These are phyloP conservation scores for Florisuga fusca DNA, from an alignment of 2,797 vertebrate species.

Conservation along the genomic window DNA sequence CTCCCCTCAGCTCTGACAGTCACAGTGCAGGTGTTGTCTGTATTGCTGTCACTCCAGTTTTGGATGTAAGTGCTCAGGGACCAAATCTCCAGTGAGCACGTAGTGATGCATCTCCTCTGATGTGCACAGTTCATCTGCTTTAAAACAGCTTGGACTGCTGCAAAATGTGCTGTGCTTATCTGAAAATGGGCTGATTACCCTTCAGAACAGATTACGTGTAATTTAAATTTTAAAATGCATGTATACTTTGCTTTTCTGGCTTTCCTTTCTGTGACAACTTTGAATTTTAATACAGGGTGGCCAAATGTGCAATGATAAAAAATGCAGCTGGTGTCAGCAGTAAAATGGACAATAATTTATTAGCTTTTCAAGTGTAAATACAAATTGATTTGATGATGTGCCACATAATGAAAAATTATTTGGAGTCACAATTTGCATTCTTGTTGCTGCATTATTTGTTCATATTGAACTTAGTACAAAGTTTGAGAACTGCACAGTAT, in stretches of 20 bases:
- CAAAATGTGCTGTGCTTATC: not conserved
- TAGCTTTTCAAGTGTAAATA: slow-evolving; percentile 51
- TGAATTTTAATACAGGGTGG: not conserved
- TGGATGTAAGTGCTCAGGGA: not conserved
- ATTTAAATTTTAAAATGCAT: not conserved
- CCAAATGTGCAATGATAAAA: slow-evolving; percentile 1
- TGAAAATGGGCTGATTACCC: not conserved
- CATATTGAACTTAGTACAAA: not conserved
- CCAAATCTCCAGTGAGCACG: fast-evolving
- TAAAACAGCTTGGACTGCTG: not conserved
- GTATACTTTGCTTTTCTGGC: not conserved
- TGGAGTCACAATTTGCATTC: slow-evolving; percentile 21
- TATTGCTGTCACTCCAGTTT: too few species aligned
- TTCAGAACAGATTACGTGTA: not conserved
- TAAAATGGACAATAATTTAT: slow-evolving; percentile 69
- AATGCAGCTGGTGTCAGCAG: slow-evolving; percentile 46
- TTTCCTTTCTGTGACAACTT: not conserved
- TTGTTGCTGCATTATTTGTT: not conserved
- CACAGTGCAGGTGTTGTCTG: fast-evolving
- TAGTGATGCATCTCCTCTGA: not conserved
- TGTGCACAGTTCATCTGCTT: fast-evolving
- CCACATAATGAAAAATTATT: slow-evolving; percentile 40
- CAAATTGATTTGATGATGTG: slow-evolving; percentile 40
- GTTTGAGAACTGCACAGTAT: not conserved
- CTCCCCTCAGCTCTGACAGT: not conserved